phyloP scores from a whole-genome alignment of 1,140 invertebrate species.

The Pectinophora gossypiella region DNA sequence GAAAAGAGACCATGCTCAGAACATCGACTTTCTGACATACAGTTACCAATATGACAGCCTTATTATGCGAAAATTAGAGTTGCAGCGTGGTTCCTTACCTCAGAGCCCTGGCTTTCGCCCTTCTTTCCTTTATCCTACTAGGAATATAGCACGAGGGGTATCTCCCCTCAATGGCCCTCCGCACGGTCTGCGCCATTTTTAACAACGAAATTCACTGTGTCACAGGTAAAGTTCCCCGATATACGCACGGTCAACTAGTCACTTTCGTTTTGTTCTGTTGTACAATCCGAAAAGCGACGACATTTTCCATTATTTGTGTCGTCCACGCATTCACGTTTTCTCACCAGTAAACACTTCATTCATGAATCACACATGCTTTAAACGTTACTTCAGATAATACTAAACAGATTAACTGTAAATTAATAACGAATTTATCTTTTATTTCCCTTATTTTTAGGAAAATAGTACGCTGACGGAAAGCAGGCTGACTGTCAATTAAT shows the following conservation, averaged over 20 bases:
- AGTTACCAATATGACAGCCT: too few relatives aligned
- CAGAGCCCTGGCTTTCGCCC: slow-evolving; percentile 79
- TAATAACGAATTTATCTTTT: slow-evolving; percentile 14
- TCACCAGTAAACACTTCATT: slow-evolving; percentile 15
- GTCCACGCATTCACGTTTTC: slow-evolving; percentile 28
- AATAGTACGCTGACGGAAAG: slow-evolving; percentile 39
- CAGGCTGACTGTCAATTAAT: slow-evolving; percentile 19
- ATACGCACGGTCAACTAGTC: slow-evolving; percentile 52
- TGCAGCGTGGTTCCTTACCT: too few relatives aligned
- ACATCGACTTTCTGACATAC: too few relatives aligned
- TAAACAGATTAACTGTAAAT: slow-evolving; percentile 12
- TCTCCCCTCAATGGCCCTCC: slow-evolving; percentile 73
- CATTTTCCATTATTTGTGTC: slow-evolving; percentile 55
- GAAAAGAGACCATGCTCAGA: too few relatives aligned
- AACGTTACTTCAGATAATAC: slow-evolving; percentile 17
- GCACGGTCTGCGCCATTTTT: slow-evolving; percentile 65
- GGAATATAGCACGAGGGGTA: slow-evolving; percentile 83
- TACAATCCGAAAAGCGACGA: slow-evolving; percentile 58
- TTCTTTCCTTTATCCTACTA: slow-evolving; percentile 83
- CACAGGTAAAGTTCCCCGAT: slow-evolving; percentile 24
- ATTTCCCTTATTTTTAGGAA: slow-evolving; percentile 22
- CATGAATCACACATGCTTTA: slow-evolving; percentile 17
- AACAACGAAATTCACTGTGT: slow-evolving; percentile 25
- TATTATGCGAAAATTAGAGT: too few relatives aligned
- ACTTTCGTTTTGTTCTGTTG: slow-evolving; percentile 72